Evolutionary conservation across 2,797 vertebrate genomes (phyloP).

Genomic region (Clamator glandarius): DNA sequence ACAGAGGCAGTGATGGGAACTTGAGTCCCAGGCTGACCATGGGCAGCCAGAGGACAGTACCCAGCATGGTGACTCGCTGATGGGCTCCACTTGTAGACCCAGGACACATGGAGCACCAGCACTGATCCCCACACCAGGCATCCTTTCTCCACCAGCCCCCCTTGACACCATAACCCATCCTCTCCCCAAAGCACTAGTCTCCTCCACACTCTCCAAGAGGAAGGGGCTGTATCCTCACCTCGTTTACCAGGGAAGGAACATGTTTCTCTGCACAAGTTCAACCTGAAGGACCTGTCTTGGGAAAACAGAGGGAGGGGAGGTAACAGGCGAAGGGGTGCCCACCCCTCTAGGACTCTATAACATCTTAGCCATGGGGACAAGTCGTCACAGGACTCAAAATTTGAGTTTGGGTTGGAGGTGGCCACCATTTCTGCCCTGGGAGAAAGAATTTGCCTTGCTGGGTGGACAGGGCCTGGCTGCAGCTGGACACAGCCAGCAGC

Average conservation of each 20-base stretch:
- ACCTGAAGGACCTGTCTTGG: neutral
- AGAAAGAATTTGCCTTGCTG: neutral
- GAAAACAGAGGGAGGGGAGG: neutral
- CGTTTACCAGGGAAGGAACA: rapidly evolving
- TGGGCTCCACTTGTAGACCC: rapidly evolving
- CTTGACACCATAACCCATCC: no score
- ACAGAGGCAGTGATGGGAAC: rapidly evolving
- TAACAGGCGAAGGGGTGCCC: neutral
- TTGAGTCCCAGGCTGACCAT: rapidly evolving
- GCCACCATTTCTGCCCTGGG: neutral
- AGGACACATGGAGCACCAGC: rapidly evolving
- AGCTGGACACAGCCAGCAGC: neutral
- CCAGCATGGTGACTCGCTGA: neutral
- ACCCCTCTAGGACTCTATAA: neutral
- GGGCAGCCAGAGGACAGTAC: neutral
- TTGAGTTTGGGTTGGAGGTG: neutral
- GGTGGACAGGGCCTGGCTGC: neutral
- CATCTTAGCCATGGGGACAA: neutral
- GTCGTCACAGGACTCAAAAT: neutral
- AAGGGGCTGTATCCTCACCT: neutral
- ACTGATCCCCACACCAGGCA: neutral
- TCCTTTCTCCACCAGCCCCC: rapidly evolving
- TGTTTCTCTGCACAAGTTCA: neutral
- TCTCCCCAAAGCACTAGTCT: neutral
- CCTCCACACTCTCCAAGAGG: neutral